Evolutionary conservation across 2,888 invertebrate species (phyloP).

Genomic region (Heliconius erato): DNA sequence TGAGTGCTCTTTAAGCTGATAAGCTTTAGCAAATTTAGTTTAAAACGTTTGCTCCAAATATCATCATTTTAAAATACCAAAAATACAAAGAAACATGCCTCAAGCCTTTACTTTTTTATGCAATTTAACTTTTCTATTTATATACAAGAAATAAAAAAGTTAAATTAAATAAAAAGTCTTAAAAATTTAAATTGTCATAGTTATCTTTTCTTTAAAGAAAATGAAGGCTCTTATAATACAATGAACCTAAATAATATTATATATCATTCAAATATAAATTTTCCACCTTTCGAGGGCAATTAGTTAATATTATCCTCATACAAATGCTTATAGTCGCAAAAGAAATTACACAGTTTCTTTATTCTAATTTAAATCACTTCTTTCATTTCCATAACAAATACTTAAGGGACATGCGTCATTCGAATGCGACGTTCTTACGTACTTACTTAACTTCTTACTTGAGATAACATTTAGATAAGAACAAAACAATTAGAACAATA

Average conservation of each 20-base stretch:
- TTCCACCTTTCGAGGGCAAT: background rate
- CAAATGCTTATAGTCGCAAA: background rate
- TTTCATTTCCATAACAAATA: slow-evolving; percentile 38
- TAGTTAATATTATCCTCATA: background rate
- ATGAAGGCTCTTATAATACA: too few relatives aligned
- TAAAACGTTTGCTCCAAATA: too few relatives aligned
- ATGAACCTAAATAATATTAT: background rate
- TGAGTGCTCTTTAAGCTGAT: too few relatives aligned
- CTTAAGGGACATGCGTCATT: slow-evolving; percentile 22
- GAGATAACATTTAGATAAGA: slow-evolving; percentile 27
- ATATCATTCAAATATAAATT: background rate
- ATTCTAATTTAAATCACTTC: slow-evolving; percentile 38
- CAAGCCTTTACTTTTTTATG: too few relatives aligned
- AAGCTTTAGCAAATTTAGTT: too few relatives aligned
- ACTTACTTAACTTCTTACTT: slow-evolving; percentile 27
- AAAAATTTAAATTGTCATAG: too few relatives aligned
- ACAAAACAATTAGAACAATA: slow-evolving; percentile 22
- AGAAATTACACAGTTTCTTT: background rate
- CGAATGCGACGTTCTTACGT: slow-evolving; percentile 23
- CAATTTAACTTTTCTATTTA: too few relatives aligned
- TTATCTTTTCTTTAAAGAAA: too few relatives aligned
- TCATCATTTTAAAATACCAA: too few relatives aligned
- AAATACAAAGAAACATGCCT: too few relatives aligned
- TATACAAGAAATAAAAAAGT: too few relatives aligned
- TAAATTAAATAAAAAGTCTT: too few relatives aligned